These are phyloP conservation scores for Nesogale talazaci DNA, from an alignment of 2,113 vertebrate species.

Conservation along the genomic window DNA sequence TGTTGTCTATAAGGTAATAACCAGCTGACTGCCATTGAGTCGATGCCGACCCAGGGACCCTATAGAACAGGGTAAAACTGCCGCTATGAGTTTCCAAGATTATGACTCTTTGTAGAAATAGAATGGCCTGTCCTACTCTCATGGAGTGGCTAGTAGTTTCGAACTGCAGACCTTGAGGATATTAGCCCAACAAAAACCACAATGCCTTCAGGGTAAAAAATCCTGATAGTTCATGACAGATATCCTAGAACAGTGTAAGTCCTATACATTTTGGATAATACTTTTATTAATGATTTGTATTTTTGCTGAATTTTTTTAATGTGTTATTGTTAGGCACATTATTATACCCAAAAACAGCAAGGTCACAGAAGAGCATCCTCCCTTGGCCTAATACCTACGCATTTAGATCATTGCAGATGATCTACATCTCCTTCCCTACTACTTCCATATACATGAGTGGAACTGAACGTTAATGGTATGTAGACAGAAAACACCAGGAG, in stretches of 20 bases:
- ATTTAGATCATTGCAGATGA: background rate
- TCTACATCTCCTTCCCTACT: background rate
- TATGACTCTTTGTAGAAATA: too few relatives aligned
- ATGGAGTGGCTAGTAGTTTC: too few relatives aligned
- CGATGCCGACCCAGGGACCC: too few relatives aligned
- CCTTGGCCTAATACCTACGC: background rate
- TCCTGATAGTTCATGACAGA: too few relatives aligned
- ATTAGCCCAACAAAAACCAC: too few relatives aligned
- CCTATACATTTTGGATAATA: background rate
- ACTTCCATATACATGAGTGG: background rate
- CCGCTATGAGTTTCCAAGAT: too few relatives aligned
- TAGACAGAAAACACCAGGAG: background rate
- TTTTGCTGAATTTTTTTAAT: background rate
- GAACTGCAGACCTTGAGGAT: too few relatives aligned
- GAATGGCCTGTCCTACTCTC: too few relatives aligned
- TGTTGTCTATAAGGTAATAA: background rate
- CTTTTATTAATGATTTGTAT: background rate
- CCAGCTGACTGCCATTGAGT: too few relatives aligned
- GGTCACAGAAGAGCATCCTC: background rate
- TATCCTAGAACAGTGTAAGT: background rate
- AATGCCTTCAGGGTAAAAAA: too few relatives aligned
- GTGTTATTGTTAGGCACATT: background rate
- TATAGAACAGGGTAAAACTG: too few relatives aligned
- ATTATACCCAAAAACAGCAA: background rate
- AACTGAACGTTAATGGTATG: background rate